These are phyloP conservation scores for Siniperca scherzeri DNA, from an alignment of 2,797 vertebrate genomes.

Conservation along the genomic window DNA sequence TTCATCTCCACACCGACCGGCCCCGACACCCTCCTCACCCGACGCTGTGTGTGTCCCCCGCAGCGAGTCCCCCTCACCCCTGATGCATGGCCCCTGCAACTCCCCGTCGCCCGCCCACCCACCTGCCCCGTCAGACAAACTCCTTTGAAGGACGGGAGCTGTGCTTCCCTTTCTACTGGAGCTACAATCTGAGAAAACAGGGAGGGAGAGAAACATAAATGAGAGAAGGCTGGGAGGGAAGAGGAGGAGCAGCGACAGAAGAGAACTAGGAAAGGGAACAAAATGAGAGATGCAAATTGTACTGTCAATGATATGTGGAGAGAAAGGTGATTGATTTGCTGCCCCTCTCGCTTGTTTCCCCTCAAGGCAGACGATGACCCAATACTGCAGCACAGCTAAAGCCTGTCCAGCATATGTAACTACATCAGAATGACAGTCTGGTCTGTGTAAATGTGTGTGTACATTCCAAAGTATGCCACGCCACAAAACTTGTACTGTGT, in stretches of 20 bases:
- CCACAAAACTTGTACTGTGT: slow-evolving; percentile 7
- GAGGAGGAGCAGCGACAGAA: not conserved
- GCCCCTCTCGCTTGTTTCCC: slow-evolving; percentile 40
- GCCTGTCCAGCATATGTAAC: slow-evolving; percentile 45
- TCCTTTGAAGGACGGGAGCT: slow-evolving; percentile 8
- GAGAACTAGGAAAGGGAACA: not conserved
- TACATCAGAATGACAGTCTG: slow-evolving; percentile 34
- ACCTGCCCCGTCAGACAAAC: not conserved
- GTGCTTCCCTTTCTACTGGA: slow-evolving; percentile 4
- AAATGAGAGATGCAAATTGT: slow-evolving; percentile 23
- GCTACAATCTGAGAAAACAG: slow-evolving; percentile 6
- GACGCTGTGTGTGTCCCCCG: slow-evolving; percentile 48
- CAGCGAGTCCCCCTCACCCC: slow-evolving; percentile 72
- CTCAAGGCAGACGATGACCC: slow-evolving; percentile 66
- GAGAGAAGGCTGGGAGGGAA: not conserved
- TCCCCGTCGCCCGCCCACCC: slow-evolving; percentile 14
- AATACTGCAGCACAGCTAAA: slow-evolving; percentile 60
- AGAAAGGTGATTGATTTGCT: slow-evolving; percentile 64
- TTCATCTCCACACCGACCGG: slow-evolving; percentile 89
- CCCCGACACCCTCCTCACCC: slow-evolving; percentile 56
- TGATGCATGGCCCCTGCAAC: slow-evolving; percentile 74
- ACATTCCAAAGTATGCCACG: not conserved
- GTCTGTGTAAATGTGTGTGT: slow-evolving; percentile 8
- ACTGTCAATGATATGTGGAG: slow-evolving; percentile 52
- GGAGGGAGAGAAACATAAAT: slow-evolving; percentile 6